Evolutionary conservation across 1,140 invertebrate species (phyloP), one percentile per base, ranked within the genome.

Genomic region (Bombus vancouverensis): DNA sequence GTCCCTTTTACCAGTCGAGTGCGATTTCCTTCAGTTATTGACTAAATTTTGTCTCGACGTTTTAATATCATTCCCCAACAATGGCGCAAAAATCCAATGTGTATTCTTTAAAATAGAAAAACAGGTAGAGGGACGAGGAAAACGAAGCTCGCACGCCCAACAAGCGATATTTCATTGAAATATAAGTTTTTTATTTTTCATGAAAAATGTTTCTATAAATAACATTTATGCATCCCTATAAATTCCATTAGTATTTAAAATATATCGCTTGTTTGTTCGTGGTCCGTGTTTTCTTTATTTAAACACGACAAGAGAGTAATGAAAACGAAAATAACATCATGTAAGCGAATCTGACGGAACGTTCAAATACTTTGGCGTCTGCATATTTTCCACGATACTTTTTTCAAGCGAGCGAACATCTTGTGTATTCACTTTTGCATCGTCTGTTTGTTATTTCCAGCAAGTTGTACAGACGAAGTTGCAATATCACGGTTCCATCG

Each of bases 21-120:
- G 42, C 15, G 32, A 65, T 47, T 81, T 39, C 34, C 4, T 34
- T 18, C 32, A 22, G 53, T 75, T 57, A 82, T 47, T 47, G 71
- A 75, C 32, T 32, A 47, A 74, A 75, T 10, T 10, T 25, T 42
- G 70, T 65, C 80, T 32, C 37, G 47, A 44, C 65, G 47, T 28
- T 76, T 83, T 83, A 77, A 70, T 57, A 57, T 83, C 65, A 77
- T 44, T 53, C 37, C 8, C 18, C n/a, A 9, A 32, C 73, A 34
- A 5, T 18, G 53, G 10, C 71, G 22, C 22, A 47, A 62, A 70
- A 70, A 78, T 83, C 37, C 74, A 78, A 78, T 44, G 53, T 78
- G 42, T 53, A 68, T 75, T 39, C 34, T 83, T 65, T 39, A 68
- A 68, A 32, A 47, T 53, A 44, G 72, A 32, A 22, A 12, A 15